Conservation (phyloP, 2,113 vertebrate species). For the Megaleporinus macrocephalus region DNA sequence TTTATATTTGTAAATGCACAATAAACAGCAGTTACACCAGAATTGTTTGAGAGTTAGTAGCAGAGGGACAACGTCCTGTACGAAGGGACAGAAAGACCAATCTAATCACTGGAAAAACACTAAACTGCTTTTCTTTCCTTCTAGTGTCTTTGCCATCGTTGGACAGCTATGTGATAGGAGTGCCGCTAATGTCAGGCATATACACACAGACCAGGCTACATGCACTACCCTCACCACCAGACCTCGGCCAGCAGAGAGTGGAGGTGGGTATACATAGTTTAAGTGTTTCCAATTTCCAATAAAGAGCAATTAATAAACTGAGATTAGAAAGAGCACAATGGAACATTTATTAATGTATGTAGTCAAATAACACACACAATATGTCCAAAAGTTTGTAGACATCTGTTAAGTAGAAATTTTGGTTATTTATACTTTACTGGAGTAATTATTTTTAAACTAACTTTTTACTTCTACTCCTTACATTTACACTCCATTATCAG, state of each 20-base stretch:
- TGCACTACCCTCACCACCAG: constrained; percentile 53
- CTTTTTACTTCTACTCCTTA: no score
- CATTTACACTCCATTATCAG: no score
- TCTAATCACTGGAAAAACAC: neutral
- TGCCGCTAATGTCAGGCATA: constrained; percentile 69
- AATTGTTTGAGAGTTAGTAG: neutral
- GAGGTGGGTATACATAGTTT: constrained; percentile 65
- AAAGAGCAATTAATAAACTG: neutral
- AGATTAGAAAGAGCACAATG: neutral
- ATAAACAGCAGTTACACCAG: neutral
- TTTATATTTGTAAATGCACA: no score
- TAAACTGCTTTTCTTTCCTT: constrained; percentile 4
- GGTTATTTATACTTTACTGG: no score
- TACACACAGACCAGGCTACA: constrained; percentile 57
- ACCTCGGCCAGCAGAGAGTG: constrained; percentile 58
- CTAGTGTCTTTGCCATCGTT: constrained; percentile 68
- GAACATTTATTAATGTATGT: no score
- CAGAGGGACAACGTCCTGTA: neutral
- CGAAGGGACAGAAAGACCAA: neutral
- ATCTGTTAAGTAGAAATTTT: no score
- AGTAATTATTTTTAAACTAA: no score
- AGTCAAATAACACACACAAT: no score
- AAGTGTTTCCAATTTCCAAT: neutral
- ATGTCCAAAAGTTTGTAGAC: no score
- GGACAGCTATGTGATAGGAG: constrained; percentile 71